A percentile compares a stretch with the other conserved stretches of the same genome.
Conservation (phyloP, 2,113 vertebrate species). For the human region DNA sequence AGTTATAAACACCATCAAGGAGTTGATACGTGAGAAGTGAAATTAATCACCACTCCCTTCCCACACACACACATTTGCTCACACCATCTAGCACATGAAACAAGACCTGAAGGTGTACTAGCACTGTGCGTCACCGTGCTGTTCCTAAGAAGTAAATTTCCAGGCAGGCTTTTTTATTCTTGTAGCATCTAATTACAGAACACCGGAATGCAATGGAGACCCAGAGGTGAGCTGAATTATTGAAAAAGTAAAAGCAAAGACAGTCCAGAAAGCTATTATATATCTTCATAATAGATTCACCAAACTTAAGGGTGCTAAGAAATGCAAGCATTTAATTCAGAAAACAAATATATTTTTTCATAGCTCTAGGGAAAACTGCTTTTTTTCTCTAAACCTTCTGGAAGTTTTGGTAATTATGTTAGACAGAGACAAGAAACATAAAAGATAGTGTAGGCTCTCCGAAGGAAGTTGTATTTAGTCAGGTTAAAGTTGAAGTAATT, state of each 20-base stretch:
- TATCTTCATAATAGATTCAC: background rate
- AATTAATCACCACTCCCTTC: background rate
- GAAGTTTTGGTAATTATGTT: background rate
- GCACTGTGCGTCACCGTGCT: fast-evolving
- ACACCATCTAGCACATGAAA: background rate
- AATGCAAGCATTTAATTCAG: background rate
- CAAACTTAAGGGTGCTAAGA: background rate
- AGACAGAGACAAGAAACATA: constrained; percentile 21
- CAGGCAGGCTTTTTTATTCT: background rate
- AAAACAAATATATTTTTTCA: constrained; percentile 38
- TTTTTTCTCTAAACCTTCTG: constrained; percentile 10
- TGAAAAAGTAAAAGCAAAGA: constrained; percentile 35
- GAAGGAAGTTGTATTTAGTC: background rate
- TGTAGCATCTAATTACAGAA: constrained; percentile 27
- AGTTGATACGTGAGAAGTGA: constrained; percentile 1
- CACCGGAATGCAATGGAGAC: background rate
- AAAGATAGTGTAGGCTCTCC: background rate
- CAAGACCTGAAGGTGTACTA: background rate
- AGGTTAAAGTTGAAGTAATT: background rate
- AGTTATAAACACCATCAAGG: background rate
- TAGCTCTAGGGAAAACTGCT: background rate
- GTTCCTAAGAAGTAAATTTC: constrained; percentile 2
- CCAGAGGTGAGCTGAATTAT: background rate
- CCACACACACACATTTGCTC: background rate
- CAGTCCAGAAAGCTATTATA: background rate